Base-by-base conservation (phyloP, 2,888 invertebrate genomes). In the Gryllus longicercus region DNA sequence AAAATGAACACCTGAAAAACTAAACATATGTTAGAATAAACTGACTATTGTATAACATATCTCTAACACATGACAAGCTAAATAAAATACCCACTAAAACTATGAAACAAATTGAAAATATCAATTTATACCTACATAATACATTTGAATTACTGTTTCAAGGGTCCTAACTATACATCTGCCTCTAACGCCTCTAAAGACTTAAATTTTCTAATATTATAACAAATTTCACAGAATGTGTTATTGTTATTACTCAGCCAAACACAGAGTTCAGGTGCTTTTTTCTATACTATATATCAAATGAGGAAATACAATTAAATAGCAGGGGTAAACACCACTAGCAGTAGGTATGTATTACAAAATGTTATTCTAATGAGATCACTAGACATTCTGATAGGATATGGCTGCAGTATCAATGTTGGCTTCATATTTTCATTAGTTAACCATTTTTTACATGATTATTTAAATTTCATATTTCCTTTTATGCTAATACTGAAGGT, bases 1-100 rank as follows among this genome's bases (percentile, higher is more conserved):
- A 63, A 63, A 63, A 63, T 63, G 63, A 63, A 63, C n/a, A 63
- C 63, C 63, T 63, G 63, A 11, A 63, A 63, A 63, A 63, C 63
- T 63, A 63, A 63, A 63, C 63, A 63, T 63, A 38, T n/a, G 63
- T 63, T 63, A 63, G 38, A 38, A 63, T 63, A n/a, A 63, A 63
- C 38, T 16, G 12, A 63, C 63, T 63, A 63, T 63, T 18, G 4
- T n/a, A 18, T 63, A 38, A 38, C 63, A 63, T 63, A 63, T 63
- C 63, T 63, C 14, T 63, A 63, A 63, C 63, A 63, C n/a, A n/a
- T 63, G 16, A 16, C 63, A 63, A 63, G 63, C 63, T 63, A 63
- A 63, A 18, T 63, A 18, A 63, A 63, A 63, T 63, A 63, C n/a
- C n/a, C 63, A 63, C 63, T 63, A 63, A 63, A n/a, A 63, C 63